phyloP scores from a whole-genome alignment of 1,140 invertebrate species.

The Bombus pascuorum region DNA sequence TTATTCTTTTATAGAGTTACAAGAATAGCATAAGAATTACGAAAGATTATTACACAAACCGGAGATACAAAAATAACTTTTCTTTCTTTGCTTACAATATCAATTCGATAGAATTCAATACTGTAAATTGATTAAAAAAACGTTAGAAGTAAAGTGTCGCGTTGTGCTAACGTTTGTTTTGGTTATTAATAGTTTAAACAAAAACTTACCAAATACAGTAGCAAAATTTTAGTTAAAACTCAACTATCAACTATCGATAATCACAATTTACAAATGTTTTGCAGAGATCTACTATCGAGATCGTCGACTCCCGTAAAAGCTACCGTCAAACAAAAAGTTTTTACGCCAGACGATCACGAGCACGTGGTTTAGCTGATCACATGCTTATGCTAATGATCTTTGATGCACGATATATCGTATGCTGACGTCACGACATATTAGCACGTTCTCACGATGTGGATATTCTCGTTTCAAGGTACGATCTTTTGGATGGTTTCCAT shows the following conservation, averaged over 20 bases:
- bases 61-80: no score
- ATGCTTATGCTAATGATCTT: slow-evolving; percentile 69
- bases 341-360: neutral
- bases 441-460: slow-evolving; percentile 52
- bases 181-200: no score
- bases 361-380: slow-evolving; percentile 63
- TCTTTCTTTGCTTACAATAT: neutral
- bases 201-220: neutral
- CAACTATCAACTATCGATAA: neutral
- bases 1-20: no score
- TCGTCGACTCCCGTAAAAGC: neutral
- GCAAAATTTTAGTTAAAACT: neutral
- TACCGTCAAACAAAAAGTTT: neutral
- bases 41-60: no score
- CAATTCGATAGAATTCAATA: neutral
- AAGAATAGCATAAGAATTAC: no score
- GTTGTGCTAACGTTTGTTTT: no score
- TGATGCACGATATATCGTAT: slow-evolving; percentile 52
- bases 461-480: slow-evolving; percentile 28
- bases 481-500: neutral
- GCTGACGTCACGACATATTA: slow-evolving; percentile 68
- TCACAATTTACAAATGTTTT: neutral
- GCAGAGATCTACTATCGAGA: neutral
- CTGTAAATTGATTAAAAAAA: neutral
- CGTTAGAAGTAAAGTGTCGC: neutral